Evolutionary conservation across 2,888 invertebrate genomes (phyloP), one percentile per base, ranked within the genome.

Genomic region (Blastobasis lacticolella): DNA sequence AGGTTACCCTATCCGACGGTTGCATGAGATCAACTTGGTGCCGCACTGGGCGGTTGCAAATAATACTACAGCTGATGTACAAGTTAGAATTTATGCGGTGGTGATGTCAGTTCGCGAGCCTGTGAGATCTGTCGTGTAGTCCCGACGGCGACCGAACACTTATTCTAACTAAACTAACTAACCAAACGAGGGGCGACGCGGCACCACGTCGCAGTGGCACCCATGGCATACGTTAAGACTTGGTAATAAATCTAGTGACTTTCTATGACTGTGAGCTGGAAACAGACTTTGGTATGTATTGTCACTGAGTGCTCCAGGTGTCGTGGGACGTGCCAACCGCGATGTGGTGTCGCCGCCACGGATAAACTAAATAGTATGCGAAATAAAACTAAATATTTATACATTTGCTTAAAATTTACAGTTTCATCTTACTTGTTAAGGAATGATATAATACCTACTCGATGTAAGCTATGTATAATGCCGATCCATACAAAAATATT

Each of bases 11-110:
- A 64, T 66, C 60, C 63, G 64, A 63, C 66, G 66, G 61, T 60
- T 66, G 62, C 23, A 65, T 81, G 82, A 82, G 82, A 83, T 83
- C 82, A 81, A 69, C 62, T 59, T 75, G 76, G 73, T 75, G 23
- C 23, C 23, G 2, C 23, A 3, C 23, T 23, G 23, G 23, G 23
- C 23, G 23, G 23, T 23, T 23, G 23, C 23, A 23, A 23, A 23
- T 23, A 23, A 23, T 23, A 23, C 75, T 69, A 71, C 67, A 61
- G 64, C 55, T 56, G 58, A 52, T 43, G 48, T 40, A 41, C 36
- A 49, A 38, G 46, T 36, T 46, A 48, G 46, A 45, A 45, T 51
- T 36, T 52, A 46, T 48, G 47, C 49, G 46, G 46, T 44, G 46
- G 37, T 44, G 53, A 54, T 45, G 50, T 56, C 3, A 23, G 23